Evolutionary conservation across 2,797 vertebrate species (phyloP), one percentile per base, ranked within the genome.

Genomic region (Salarias fasciatus): DNA sequence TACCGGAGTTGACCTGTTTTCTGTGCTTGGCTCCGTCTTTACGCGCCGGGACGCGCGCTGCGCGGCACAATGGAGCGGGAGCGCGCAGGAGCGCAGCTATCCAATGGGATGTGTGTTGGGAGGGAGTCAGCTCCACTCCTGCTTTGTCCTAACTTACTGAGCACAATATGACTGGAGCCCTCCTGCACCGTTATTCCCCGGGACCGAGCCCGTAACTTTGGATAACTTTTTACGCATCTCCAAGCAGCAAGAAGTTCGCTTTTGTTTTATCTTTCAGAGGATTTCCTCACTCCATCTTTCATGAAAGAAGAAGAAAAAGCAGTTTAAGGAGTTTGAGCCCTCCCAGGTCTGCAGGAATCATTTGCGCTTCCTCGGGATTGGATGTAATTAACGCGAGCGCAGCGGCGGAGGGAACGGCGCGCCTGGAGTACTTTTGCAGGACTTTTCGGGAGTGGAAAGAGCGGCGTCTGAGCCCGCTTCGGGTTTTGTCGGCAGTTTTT

Each of bases 91-190:
- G 67, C 51, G 0, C 46, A 7, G 44, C 52, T 33, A 63, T 85
- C 93, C 90, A 94, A 93, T 94, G 53, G 82, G 64, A 82, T 72
- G 42, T 1, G 53, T 0, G 78, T 68, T 90, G 90, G 92, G 93
- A 89, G 90, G 92, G 90, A 87, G 81, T 83, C 85, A 72, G 71
- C 38, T 29, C 56, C 88, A 82, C 88, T 92, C 75, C 79, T 83
- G 91, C 91, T 92, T 93, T 93, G 93, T 93, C 87, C 92, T 74
- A 87, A 92, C 67, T 87, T 88, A 83, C 57, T 84, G 81, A 82
- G 77, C 79, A 48, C 79, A 86, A 87, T 70, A 88, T 91, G 92
- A 90, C 79, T 69, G 91, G 66, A 82, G 91, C 88, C 75, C 70
- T 80, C 80, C 89, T 83, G 89, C 83, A 72, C 89, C 90, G 92